phyloP scores from a whole-genome alignment of 2,113 vertebrate species.

The Ictalurus furcatus region DNA sequence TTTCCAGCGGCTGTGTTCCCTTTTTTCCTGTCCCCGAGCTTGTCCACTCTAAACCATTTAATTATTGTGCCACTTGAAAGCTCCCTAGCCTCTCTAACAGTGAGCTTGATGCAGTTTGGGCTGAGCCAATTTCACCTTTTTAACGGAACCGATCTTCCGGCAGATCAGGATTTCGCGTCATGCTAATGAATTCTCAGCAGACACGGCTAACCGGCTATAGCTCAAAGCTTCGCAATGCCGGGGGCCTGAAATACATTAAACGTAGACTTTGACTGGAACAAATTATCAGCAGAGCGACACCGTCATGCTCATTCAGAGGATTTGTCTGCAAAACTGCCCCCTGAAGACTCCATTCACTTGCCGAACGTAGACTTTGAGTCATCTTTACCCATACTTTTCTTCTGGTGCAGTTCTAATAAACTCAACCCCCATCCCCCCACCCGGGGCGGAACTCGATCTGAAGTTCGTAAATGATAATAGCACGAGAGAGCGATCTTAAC shows the following conservation, averaged over 20 bases:
- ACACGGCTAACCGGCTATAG: background rate
- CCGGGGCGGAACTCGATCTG: background rate
- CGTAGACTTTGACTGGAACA: conserved; percentile 5
- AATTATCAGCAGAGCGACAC: background rate
- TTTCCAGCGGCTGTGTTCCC: conserved; percentile 9
- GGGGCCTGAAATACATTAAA: conserved; percentile 19
- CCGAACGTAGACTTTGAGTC: background rate
- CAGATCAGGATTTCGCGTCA: background rate
- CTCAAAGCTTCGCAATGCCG: background rate
- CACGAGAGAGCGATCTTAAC: conserved; percentile 34
- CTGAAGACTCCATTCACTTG: background rate
- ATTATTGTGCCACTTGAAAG: conserved; percentile 29
- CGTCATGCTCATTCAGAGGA: background rate
- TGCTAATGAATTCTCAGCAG: conserved; percentile 25
- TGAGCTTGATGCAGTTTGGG: background rate
- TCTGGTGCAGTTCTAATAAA: background rate
- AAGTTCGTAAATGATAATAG: conserved; percentile 36
- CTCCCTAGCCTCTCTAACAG: conserved; percentile 8
- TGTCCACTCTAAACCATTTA: conserved; percentile 24
- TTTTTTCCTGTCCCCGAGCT: background rate
- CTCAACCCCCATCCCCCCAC: background rate
- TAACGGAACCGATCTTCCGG: background rate
- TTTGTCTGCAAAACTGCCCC: conserved; percentile 11
- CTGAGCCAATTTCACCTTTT: background rate
- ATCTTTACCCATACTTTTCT: conserved; percentile 7